Conservation (phyloP, 2,113 vertebrate genomes). For the Clinocottus analis region DNA sequence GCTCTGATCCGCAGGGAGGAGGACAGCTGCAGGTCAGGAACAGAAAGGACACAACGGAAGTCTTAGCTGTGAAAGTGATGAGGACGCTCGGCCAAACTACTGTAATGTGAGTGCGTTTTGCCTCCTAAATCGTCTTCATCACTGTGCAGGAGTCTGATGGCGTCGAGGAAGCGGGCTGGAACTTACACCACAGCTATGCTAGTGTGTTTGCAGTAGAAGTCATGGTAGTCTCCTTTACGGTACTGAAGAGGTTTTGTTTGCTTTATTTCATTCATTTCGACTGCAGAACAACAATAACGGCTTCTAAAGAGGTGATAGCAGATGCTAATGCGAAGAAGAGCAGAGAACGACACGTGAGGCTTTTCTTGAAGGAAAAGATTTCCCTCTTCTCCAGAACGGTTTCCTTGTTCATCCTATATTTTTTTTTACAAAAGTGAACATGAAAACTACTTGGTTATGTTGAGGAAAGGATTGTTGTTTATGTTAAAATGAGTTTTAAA, state of each 20-base stretch:
- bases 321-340: background rate
- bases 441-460: too few relatives aligned
- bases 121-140: background rate
- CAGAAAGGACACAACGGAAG: too few relatives aligned
- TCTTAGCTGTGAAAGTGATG: background rate
- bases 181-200: background rate
- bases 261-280: background rate
- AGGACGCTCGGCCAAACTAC: background rate
- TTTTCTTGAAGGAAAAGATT: too few relatives aligned
- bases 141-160: background rate
- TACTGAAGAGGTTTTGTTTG: background rate
- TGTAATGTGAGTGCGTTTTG: background rate
- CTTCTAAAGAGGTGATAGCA: background rate
- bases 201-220: background rate
- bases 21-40: conserved; percentile 78
- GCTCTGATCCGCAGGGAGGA: conserved; percentile 85
- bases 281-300: too few relatives aligned
- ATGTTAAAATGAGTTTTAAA: too few relatives aligned
- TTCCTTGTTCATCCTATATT: background rate
- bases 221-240: background rate
- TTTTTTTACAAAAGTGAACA: too few relatives aligned
- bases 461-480: background rate
- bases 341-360: background rate
- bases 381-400: background rate
- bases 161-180: background rate